Percentiles rank a stretch among this genome's conserved stretches.
Conservation (phyloP, 1,140 invertebrate species). For the Drosophila subobscura region DNA sequence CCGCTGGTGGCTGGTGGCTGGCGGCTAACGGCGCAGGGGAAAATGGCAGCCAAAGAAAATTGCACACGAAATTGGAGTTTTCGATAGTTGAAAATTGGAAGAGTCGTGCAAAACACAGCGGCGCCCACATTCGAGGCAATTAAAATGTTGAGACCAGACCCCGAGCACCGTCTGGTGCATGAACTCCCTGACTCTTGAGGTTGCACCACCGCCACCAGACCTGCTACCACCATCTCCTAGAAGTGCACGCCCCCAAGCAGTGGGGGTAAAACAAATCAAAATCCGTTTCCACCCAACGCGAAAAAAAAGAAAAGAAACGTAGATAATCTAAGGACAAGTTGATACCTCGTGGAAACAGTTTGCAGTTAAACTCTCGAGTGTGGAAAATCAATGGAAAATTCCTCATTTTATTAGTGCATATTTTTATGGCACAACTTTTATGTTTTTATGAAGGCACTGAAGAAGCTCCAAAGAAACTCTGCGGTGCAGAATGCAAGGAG, state of each 20-base stretch:
- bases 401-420: too few species aligned
- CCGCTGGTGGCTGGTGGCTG: too few species aligned
- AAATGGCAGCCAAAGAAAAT: constrained; percentile 53
- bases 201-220: not conserved
- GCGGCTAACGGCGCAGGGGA: not conserved
- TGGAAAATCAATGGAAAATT: too few species aligned
- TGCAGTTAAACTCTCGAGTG: too few species aligned
- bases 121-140: constrained; percentile 56
- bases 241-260: too few species aligned
- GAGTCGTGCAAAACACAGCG: constrained; percentile 29
- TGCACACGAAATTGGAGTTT: constrained; percentile 67
- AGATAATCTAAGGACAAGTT: constrained; percentile 10
- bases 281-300: too few species aligned
- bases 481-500: too few species aligned
- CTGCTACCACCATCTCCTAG: not conserved
- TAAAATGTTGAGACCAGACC: constrained; percentile 59
- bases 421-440: too few species aligned
- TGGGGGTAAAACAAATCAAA: too few species aligned
- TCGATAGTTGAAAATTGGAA: constrained; percentile 56
- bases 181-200: not conserved
- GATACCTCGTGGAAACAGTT: constrained; percentile 7
- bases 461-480: too few species aligned
- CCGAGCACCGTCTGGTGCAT: constrained; percentile 2
- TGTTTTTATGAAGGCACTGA: too few species aligned
- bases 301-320: not conserved